Evolutionary conservation across 2,113 vertebrate genomes (phyloP).

Genomic region (Hippocampus mohnikei): DNA sequence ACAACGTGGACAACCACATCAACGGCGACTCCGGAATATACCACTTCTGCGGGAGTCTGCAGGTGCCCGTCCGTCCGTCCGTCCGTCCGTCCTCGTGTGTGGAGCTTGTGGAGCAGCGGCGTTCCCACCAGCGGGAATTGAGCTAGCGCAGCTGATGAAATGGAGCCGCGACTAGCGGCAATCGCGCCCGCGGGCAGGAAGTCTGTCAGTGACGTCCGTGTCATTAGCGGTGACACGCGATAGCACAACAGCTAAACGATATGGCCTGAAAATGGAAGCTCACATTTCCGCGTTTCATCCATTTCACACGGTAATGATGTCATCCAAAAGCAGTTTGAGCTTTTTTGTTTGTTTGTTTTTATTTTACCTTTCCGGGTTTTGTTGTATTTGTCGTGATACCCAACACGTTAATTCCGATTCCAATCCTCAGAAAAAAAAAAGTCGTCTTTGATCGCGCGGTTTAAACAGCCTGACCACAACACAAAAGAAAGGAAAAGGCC

Average conservation of each 20-base stretch:
- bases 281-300: too few relatives aligned
- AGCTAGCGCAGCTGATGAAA: neutral
- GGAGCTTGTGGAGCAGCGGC: neutral
- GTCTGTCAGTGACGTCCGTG: neutral
- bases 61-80: constrained; percentile 36
- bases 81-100: neutral
- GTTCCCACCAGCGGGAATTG: neutral
- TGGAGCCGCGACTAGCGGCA: neutral
- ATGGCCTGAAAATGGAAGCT: neutral
- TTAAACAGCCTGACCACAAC: too few relatives aligned
- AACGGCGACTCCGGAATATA: constrained; percentile 78
- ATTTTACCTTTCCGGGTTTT: too few relatives aligned
- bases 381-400: too few relatives aligned
- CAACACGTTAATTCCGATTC: too few relatives aligned
- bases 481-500: too few relatives aligned
- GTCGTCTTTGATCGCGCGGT: neutral
- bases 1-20: constrained; percentile 71
- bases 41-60: constrained; percentile 82
- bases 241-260: neutral
- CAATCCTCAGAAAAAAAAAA: too few relatives aligned
- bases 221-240: neutral
- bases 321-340: too few relatives aligned
- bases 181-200: neutral
- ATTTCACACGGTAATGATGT: too few relatives aligned
- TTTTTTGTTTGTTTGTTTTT: too few relatives aligned